Evolutionary conservation across 2,113 vertebrate genomes (phyloP).

Genomic region (Apistogramma diplotaenia): DNA sequence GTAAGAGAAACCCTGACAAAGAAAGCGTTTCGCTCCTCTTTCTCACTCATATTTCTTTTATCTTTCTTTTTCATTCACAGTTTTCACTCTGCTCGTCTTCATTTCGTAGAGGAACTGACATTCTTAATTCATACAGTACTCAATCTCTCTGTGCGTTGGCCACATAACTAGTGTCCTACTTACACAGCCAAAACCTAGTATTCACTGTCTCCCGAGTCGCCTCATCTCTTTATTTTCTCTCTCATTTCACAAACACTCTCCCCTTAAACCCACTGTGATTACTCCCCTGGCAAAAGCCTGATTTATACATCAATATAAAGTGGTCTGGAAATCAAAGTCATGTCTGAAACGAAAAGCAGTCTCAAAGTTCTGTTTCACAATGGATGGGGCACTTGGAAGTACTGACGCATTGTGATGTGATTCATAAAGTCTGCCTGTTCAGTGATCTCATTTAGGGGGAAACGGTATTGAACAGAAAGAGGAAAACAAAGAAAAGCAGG

Average conservation of each 20-base stretch:
- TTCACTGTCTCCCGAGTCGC: slow-evolving; percentile 30
- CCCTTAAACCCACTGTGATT: slow-evolving; percentile 37
- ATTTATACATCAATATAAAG: slow-evolving; percentile 45
- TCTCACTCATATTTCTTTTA: not conserved
- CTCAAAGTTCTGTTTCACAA: slow-evolving; percentile 14
- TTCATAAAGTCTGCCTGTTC: slow-evolving; percentile 29
- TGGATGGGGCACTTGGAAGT: slow-evolving; percentile 7
- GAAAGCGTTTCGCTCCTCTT: not conserved
- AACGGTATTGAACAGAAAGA: slow-evolving; percentile 25
- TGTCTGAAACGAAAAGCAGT: slow-evolving; percentile 22
- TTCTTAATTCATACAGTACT: slow-evolving; percentile 28
- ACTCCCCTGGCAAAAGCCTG: slow-evolving; percentile 27
- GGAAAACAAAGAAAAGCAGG: not conserved
- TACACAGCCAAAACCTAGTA: slow-evolving; percentile 36
- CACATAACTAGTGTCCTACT: slow-evolving; percentile 32
- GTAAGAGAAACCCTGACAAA: slow-evolving; percentile 70
- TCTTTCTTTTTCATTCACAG: not conserved
- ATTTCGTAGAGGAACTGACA: not conserved
- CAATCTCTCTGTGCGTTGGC: slow-evolving; percentile 27
- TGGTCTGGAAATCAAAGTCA: slow-evolving; percentile 39
- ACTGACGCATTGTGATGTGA: slow-evolving; percentile 25
- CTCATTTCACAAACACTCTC: slow-evolving; percentile 24
- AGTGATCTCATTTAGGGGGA: slow-evolving; percentile 12
- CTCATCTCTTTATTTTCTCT: slow-evolving; percentile 44
- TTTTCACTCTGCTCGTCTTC: not conserved